phyloP scores from a whole-genome alignment of 2,888 invertebrate genomes.

The Synanthedon myopaeformis region DNA sequence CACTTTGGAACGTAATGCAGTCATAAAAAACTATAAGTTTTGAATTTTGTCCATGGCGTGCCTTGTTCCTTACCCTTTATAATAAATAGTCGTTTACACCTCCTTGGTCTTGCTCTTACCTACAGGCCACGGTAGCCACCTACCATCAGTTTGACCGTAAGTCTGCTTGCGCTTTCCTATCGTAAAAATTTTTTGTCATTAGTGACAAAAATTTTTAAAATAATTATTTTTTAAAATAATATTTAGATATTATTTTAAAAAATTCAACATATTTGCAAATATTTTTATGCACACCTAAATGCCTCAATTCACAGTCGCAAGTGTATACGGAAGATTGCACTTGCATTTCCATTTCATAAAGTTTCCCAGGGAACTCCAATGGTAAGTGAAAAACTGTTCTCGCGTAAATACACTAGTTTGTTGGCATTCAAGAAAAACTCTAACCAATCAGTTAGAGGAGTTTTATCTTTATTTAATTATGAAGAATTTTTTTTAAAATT shows the following conservation, averaged over 20 bases:
- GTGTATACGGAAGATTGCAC: constrained; percentile 4
- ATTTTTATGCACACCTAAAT: neutral
- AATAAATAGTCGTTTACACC: too few relatives aligned
- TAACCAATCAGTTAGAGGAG: constrained; percentile 1
- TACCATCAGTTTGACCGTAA: too few relatives aligned
- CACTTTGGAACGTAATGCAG: too few relatives aligned
- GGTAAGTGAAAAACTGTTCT: neutral
- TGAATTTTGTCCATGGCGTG: too few relatives aligned
- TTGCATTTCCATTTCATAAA: constrained; percentile 2
- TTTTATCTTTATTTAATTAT: neutral
- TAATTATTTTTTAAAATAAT: too few relatives aligned
- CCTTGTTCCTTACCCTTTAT: too few relatives aligned
- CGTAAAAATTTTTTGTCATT: too few relatives aligned
- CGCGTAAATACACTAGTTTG: neutral
- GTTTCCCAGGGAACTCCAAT: neutral
- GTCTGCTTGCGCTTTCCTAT: too few relatives aligned
- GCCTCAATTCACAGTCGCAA: constrained; percentile 4
- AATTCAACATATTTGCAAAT: neutral
- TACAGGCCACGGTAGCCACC: too few relatives aligned
- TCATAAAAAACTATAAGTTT: too few relatives aligned
- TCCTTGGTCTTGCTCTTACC: too few relatives aligned
- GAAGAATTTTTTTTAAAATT: neutral
- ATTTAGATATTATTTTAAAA: neutral
- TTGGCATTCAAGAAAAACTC: constrained; percentile 1
- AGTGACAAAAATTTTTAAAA: too few relatives aligned